A percentile compares a stretch with the other conserved stretches of the same genome.
Evolutionary conservation across 2,797 vertebrate genomes (phyloP).

Genomic region (Cetoscarus ocellatus): DNA sequence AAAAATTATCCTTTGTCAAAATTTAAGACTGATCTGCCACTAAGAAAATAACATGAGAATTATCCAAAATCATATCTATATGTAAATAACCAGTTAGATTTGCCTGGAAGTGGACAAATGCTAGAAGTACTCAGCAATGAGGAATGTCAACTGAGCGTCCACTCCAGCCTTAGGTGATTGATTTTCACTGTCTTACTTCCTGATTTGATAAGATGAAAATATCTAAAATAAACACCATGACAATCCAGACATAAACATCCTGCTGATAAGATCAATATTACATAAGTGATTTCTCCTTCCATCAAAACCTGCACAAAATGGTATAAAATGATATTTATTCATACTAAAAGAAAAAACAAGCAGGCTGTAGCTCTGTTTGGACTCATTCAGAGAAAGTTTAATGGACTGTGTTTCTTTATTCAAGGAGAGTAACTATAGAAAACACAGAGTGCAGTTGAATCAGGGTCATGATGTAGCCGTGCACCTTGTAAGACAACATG

Average conservation of each 20-base stretch:
- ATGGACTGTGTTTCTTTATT: too few species aligned
- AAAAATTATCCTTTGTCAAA: too few species aligned
- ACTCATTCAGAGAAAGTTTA: neutral
- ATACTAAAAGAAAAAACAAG: neutral
- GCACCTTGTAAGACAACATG: too few species aligned
- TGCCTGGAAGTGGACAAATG: slow-evolving; percentile 16
- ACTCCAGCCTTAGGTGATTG: neutral
- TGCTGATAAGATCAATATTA: neutral
- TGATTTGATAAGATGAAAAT: neutral
- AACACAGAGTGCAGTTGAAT: too few species aligned
- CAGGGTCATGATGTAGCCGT: too few species aligned
- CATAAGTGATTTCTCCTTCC: neutral
- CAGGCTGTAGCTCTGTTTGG: neutral
- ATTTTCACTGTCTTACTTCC: neutral
- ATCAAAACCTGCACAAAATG: neutral
- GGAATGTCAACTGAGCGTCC: neutral
- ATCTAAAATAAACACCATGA: neutral
- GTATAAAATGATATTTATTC: neutral
- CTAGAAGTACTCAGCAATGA: slow-evolving; percentile 7
- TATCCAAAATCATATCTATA: too few species aligned
- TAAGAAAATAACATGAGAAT: too few species aligned
- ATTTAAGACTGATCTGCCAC: too few species aligned
- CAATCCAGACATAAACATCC: neutral
- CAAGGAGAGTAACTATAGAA: too few species aligned
- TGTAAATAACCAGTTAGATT: too few species aligned